Percentiles rank a stretch among this genome's conserved stretches.
Evolutionary conservation across 1,140 invertebrate species (phyloP).

Genomic region (Drosophila busckii): DNA sequence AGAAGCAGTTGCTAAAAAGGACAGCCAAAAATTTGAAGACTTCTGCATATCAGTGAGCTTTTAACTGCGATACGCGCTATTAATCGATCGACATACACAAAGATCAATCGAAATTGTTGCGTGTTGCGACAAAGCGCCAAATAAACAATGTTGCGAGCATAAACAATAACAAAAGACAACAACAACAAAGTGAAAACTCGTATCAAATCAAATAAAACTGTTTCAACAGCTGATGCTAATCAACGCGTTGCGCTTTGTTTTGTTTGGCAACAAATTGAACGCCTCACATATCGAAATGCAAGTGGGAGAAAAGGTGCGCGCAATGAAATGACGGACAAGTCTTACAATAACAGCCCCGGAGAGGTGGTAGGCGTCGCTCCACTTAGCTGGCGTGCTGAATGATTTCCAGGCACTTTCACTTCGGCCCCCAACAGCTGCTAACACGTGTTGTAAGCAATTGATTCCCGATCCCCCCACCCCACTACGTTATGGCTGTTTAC

Average conservation of each 20-base stretch:
- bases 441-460: constrained; percentile 50
- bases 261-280: constrained; percentile 74
- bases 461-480: constrained; percentile 3
- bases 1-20: background rate
- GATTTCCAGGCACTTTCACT: constrained; percentile 68
- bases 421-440: constrained; percentile 53
- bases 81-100: too few species aligned
- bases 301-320: constrained; percentile 38
- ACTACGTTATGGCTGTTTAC: constrained; percentile 44
- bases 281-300: constrained; percentile 43
- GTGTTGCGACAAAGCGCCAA: constrained; percentile 52
- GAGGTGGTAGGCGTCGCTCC: constrained; percentile 35
- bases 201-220: constrained; percentile 44
- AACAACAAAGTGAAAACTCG: constrained; percentile 32
- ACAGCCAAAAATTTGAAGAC: background rate
- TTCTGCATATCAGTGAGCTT: constrained; percentile 21
- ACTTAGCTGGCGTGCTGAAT: constrained; percentile 56
- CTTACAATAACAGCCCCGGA: too few species aligned
- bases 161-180: constrained; percentile 48
- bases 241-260: constrained; percentile 61
- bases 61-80: background rate
- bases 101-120: too few species aligned
- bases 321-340: constrained; percentile 43
- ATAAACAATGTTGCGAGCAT: constrained; percentile 55
- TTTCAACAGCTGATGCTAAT: constrained; percentile 74